Percentiles rank a stretch among this genome's conserved stretches.
These are phyloP conservation scores for Tetropium fuscum DNA, from an alignment of 2,888 invertebrate genomes.

Conservation along the genomic window DNA sequence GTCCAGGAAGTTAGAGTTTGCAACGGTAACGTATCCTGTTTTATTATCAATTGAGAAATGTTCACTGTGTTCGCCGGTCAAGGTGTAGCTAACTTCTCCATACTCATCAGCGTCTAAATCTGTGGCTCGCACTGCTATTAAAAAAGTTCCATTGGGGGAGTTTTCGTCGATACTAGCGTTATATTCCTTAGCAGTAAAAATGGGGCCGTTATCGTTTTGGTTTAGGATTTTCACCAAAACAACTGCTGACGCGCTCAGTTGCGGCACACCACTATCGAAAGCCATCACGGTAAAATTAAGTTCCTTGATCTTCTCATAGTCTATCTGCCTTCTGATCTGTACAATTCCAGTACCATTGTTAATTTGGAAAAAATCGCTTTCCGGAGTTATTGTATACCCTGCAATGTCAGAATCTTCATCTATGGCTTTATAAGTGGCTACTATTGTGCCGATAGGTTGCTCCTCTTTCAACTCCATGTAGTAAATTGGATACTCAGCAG, in stretches of 20 bases:
- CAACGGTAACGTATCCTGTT: conserved; percentile 82
- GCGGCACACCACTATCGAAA: conserved; percentile 89
- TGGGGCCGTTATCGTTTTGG: conserved; percentile 89
- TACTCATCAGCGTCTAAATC: conserved; percentile 84
- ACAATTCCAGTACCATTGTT: conserved; percentile 86
- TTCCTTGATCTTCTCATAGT: conserved; percentile 83
- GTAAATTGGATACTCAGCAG: conserved; percentile 73
- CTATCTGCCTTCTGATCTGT: conserved; percentile 80
- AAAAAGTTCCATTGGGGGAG: conserved; percentile 77
- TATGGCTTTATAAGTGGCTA: conserved; percentile 81
- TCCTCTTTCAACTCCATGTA: conserved; percentile 82
- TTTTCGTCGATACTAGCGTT: conserved; percentile 82
- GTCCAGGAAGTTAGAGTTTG: conserved; percentile 79
- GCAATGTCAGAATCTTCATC: conserved; percentile 88
- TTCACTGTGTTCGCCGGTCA: conserved; percentile 80
- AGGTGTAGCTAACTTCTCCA: conserved; percentile 82
- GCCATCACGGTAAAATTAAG: conserved; percentile 86
- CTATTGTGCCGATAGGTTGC: conserved; percentile 81
- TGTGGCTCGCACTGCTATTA: conserved; percentile 79
- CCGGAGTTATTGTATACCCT: conserved; percentile 77
- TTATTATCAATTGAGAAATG: conserved; percentile 80
- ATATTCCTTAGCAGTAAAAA: conserved; percentile 77
- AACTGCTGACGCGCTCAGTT: conserved; percentile 81
- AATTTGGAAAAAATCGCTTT: conserved; percentile 82
- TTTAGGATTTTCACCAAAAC: conserved; percentile 84